phyloP scores from a whole-genome alignment of 1,140 invertebrate species.

The Spodoptera frugiperda region DNA sequence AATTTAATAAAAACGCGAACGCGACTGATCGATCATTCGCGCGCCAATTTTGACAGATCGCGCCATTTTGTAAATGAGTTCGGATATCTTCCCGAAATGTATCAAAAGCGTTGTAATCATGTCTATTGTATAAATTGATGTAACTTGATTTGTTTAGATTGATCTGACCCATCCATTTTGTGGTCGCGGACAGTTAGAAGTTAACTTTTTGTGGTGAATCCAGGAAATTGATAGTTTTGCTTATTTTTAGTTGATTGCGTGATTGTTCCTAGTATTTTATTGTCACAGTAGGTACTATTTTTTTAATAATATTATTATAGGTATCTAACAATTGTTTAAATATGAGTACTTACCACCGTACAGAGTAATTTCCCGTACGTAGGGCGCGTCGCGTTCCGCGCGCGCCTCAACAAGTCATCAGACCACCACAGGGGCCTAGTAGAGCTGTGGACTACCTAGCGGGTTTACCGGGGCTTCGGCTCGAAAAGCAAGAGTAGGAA shows the following conservation, averaged over 20 bases:
- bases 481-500: too few relatives aligned
- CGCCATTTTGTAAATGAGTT: slow-evolving; percentile 67
- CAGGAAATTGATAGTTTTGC: slow-evolving; percentile 44
- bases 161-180: slow-evolving; percentile 73
- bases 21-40: slow-evolving; percentile 62
- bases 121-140: slow-evolving; percentile 69
- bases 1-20: slow-evolving; percentile 48
- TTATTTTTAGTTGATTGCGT: neutral
- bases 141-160: slow-evolving; percentile 72
- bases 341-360: too few relatives aligned
- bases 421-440: too few relatives aligned
- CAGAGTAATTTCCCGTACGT: too few relatives aligned
- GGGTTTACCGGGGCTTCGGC: too few relatives aligned
- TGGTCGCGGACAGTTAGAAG: slow-evolving; percentile 45
- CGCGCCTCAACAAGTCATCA: too few relatives aligned
- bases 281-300: too few relatives aligned
- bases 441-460: too few relatives aligned
- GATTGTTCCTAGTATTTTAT: too few relatives aligned
- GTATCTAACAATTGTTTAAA: too few relatives aligned
- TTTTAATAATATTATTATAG: too few relatives aligned
- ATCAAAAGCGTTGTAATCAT: slow-evolving; percentile 72
- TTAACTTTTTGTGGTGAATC: slow-evolving; percentile 48
- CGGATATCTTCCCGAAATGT: slow-evolving; percentile 61
- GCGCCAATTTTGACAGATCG: slow-evolving; percentile 71
- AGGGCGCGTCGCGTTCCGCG: too few relatives aligned